Evolutionary conservation across 2,113 vertebrate genomes (phyloP).

Genomic region (Vombatus ursinus): DNA sequence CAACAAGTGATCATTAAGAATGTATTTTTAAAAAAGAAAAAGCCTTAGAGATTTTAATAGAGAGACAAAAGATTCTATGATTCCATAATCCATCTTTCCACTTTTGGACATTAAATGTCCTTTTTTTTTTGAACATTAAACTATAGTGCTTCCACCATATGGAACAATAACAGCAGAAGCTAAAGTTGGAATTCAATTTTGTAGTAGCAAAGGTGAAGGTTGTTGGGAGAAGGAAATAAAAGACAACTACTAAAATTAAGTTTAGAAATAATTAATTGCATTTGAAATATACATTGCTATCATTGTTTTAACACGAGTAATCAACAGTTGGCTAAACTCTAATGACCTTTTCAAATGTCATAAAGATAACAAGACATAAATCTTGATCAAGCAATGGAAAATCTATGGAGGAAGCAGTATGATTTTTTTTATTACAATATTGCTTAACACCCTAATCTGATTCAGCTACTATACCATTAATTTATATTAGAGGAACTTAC

Average conservation of each 20-base stretch:
- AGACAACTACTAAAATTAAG: not conserved
- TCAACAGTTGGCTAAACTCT: conserved; percentile 48
- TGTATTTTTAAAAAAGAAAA: not conserved
- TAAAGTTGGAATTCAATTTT: not conserved
- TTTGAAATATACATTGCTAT: not conserved
- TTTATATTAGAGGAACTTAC: conserved; percentile 19
- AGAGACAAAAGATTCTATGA: not conserved
- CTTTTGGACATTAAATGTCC: not conserved
- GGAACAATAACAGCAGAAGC: not conserved
- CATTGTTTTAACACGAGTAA: conserved; percentile 24
- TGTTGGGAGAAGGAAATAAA: not conserved
- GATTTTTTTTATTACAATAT: conserved; percentile 13
- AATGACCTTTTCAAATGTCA: conserved; percentile 37
- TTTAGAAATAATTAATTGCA: not conserved
- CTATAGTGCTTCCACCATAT: not conserved
- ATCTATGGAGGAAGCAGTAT: conserved; percentile 9
- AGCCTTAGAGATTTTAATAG: not conserved
- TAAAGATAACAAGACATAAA: conserved; percentile 22
- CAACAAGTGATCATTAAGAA: not conserved
- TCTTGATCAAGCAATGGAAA: not conserved
- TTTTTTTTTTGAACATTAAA: not conserved
- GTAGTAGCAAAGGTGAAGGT: not conserved
- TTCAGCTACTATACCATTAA: not conserved
- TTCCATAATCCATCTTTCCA: not conserved
- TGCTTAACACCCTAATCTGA: conserved; percentile 23